Conservation (phyloP, 1,140 invertebrate species). For the Zaprionus lachaisei region DNA sequence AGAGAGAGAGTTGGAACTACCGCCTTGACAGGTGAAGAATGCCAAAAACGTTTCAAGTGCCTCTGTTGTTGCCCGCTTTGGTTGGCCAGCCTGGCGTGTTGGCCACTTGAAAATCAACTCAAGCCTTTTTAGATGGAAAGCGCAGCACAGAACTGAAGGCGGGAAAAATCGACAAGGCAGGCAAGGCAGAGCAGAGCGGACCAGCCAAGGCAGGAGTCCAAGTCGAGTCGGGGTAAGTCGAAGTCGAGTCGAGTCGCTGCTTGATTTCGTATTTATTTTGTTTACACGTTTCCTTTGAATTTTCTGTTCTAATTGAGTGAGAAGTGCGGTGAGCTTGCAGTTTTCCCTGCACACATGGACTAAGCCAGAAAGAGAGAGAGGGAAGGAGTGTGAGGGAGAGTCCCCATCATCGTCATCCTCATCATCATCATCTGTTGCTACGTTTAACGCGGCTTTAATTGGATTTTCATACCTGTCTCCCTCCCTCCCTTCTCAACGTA, state of each 20-base stretch:
- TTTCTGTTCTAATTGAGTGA: constrained; percentile 83
- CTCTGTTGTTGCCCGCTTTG: constrained; percentile 27
- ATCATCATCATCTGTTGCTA: constrained; percentile 64
- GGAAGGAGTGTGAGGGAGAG: not conserved
- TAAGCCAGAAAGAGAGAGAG: not conserved
- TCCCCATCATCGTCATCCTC: constrained; percentile 6
- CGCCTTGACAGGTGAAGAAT: constrained; percentile 80
- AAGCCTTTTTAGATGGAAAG: constrained; percentile 75
- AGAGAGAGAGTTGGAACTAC: constrained; percentile 41
- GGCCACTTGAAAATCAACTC: constrained; percentile 76
- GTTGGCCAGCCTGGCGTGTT: constrained; percentile 34
- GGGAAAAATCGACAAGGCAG: constrained; percentile 76
- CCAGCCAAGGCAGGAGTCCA: constrained; percentile 27
- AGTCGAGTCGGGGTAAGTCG: constrained; percentile 7
- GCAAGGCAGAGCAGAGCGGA: not conserved
- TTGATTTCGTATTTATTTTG: constrained; percentile 77
- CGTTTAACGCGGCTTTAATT: constrained; percentile 72
- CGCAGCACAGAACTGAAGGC: constrained; percentile 29
- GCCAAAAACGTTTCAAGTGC: constrained; percentile 65
- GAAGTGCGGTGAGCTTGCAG: constrained; percentile 78
- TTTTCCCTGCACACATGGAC: constrained; percentile 64
- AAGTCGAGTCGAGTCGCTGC: constrained; percentile 28
- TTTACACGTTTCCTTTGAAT: constrained; percentile 81
- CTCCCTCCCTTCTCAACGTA: not conserved
- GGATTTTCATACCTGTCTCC: constrained; percentile 77